Percentiles rank a stretch among this genome's conserved stretches.
These are phyloP conservation scores for Pachypanchax playfairii DNA, from an alignment of 2,113 vertebrate species.

Conservation along the genomic window DNA sequence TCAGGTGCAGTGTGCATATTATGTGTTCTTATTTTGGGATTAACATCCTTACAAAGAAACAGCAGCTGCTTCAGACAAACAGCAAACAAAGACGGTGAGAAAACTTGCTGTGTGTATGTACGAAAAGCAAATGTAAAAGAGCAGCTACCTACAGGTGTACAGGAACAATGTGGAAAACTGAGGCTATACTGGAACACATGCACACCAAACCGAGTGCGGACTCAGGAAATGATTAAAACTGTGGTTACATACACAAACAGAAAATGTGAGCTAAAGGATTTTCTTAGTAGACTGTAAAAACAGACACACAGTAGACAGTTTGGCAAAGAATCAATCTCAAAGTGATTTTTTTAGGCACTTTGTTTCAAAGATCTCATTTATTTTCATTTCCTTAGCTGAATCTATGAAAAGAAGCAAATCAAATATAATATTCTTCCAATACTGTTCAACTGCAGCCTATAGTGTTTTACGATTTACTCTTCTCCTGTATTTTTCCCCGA, in stretches of 20 bases:
- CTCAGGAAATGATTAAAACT: too few species aligned
- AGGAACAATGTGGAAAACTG: constrained; percentile 13
- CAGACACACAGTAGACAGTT: too few species aligned
- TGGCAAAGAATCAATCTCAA: too few species aligned
- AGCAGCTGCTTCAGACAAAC: constrained; percentile 58
- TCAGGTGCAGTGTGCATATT: constrained; percentile 26
- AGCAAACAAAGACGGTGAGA: constrained; percentile 32
- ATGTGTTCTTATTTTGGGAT: constrained; percentile 48
- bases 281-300: neutral
- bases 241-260: neutral
- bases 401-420: too few species aligned
- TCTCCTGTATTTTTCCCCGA: neutral
- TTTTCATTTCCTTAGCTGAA: too few species aligned
- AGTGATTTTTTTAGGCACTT: too few species aligned
- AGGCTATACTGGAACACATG: too few species aligned
- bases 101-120: constrained; percentile 26
- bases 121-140: constrained; percentile 30
- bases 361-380: too few species aligned
- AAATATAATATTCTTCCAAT: too few species aligned
- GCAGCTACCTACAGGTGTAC: constrained; percentile 34
- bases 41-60: constrained; percentile 52
- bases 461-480: too few species aligned
- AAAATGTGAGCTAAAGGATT: neutral
- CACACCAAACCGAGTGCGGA: too few species aligned
- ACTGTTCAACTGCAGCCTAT: too few species aligned